These are phyloP conservation scores for Lycopodina hypogea DNA, from an alignment of 37 sponge, comb jelly and placozoan genomes.

Conservation along the genomic window DNA sequence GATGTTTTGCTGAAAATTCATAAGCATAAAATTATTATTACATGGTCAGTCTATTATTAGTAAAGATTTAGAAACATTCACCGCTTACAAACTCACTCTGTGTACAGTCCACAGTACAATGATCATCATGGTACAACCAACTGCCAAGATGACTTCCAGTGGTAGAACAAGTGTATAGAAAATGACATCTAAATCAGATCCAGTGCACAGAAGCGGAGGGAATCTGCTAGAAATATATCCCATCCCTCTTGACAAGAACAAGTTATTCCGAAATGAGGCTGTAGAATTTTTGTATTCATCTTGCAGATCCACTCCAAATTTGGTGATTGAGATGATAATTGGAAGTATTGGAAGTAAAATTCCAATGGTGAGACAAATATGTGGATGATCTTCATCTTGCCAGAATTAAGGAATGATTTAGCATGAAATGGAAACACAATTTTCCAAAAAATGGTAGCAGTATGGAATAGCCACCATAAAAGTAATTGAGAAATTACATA, in stretches of 20 bases:
- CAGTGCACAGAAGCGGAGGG: constrained; percentile 19
- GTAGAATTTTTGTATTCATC: background rate
- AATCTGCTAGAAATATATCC: constrained; percentile 7
- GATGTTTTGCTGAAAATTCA: too few relatives aligned
- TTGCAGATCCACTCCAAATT: constrained; percentile 1
- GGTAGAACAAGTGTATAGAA: constrained; percentile 29
- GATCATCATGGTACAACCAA: constrained; percentile 25
- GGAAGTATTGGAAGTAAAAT: constrained; percentile 28
- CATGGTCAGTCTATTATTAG: too few relatives aligned
- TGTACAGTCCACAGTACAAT: constrained; percentile 13
- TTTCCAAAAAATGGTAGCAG: constrained; percentile 16
- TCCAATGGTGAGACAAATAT: constrained; percentile 3
- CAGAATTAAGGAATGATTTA: background rate
- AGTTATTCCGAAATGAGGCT: background rate
- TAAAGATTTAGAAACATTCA: too few relatives aligned
- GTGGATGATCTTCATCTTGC: constrained; percentile 31
- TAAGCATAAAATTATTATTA: too few relatives aligned
- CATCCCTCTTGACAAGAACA: background rate
- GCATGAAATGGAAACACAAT: constrained; percentile 8
- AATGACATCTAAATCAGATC: background rate
- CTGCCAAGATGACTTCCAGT: constrained; percentile 3
- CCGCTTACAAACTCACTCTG: constrained; percentile 10
- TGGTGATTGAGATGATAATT: background rate
- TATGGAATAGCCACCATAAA: constrained; percentile 40
- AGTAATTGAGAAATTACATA: constrained; percentile 22